phyloP scores from a whole-genome alignment of 1,140 invertebrate genomes.

The Tigriopus japonicus region DNA sequence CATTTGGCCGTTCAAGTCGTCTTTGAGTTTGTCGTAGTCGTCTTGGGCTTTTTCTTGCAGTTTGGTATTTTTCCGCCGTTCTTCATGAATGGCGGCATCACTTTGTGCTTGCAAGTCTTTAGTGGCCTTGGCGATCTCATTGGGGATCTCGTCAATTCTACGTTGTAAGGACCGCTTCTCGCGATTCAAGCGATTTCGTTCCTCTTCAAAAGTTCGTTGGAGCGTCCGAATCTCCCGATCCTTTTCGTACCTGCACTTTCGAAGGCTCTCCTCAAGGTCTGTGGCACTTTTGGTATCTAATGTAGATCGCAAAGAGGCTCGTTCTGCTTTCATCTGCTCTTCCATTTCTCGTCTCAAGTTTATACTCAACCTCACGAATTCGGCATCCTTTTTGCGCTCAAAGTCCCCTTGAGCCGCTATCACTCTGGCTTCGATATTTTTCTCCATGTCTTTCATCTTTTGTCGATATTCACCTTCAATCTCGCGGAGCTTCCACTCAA shows the following conservation, averaged over 20 bases:
- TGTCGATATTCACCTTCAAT: constrained; percentile 38
- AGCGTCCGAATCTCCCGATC: neutral
- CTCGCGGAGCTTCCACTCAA: constrained; percentile 44
- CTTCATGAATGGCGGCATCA: neutral
- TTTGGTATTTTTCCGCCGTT: neutral
- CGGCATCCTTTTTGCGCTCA: constrained; percentile 5
- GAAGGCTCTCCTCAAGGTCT: neutral
- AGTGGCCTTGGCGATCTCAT: constrained; percentile 1
- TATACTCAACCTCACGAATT: constrained; percentile 6
- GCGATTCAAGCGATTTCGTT: neutral
- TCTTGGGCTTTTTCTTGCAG: neutral
- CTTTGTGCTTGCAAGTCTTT: neutral
- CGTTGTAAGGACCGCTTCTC: neutral
- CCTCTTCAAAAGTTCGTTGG: neutral
- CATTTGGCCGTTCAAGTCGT: neutral
- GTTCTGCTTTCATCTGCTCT: neutral
- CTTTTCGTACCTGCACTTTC: neutral
- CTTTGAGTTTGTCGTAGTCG: neutral
- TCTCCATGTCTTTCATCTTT: constrained; percentile 29
- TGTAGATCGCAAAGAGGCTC: neutral
- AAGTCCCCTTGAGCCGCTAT: neutral
- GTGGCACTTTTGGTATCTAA: neutral
- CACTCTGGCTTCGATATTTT: neutral
- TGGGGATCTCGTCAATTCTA: neutral
- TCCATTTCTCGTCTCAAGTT: constrained; percentile 10